Base-by-base conservation (phyloP, 2,113 vertebrate species). In the Saguinus imperator region DNA sequence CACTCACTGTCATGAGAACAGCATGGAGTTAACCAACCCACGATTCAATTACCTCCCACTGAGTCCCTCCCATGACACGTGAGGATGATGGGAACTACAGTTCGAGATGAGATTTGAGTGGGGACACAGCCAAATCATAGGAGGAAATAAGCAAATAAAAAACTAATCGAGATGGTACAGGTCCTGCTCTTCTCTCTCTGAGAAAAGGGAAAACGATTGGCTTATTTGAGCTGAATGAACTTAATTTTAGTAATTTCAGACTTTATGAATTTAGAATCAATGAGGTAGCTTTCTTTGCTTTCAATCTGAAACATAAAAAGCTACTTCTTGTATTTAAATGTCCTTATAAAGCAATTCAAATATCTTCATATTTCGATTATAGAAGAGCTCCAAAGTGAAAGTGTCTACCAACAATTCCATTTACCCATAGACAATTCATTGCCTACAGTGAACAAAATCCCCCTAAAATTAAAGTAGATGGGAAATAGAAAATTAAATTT, bases 231-330 rank as follows among this genome's bases (percentile, higher is more conserved):
- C 52, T 91, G 50, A 97, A 96, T 92, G 66, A 94, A 97, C 87
- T 64, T 85, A 96, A 80, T 97, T 97, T 95, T 68, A 95, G 87
- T 94, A 97, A 96, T 89, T 87, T 8, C 0, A 79, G 52, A 61
- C 66, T 83, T 93, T 77, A 75, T 70, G 94, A 95, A 97, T 92
- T 97, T 93, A 93, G 72, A 95, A 93, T 93, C 55, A 35, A 23
- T 93, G 75, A 97, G 87, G 48, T 90, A 66, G 16, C 37, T 96
- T 98, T 93, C 75, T 94, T 94, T 90, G 32, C 94, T 96, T 97
- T 96, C 57, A 77, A 88, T 95, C 50, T 20, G 87, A 95, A 87
- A 68, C 27, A 84, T 84, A 82, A 96, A 96, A 96, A 83, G 40
- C 23, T 89, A 85, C 70, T 91, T 96, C 94, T 94, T 85, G 4